Conservation (phyloP, 2,797 vertebrate genomes). For the Phalloptychus januarius region DNA sequence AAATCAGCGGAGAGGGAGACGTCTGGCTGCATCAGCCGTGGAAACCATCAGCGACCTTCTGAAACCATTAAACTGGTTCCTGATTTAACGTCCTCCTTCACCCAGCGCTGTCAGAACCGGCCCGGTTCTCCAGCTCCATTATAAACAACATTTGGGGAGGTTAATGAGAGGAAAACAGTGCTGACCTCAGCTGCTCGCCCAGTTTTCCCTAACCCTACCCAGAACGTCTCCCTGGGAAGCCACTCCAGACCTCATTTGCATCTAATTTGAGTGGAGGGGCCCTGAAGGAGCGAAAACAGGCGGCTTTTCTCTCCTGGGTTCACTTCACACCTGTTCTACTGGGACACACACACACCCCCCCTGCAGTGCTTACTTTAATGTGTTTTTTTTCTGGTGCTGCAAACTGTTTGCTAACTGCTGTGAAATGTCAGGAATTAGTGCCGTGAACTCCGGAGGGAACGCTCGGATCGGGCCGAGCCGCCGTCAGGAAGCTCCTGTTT, state of each 20-base stretch:
- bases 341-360: constrained; percentile 41
- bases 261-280: constrained; percentile 77
- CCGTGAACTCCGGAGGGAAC: constrained; percentile 29
- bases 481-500: constrained; percentile 23
- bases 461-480: constrained; percentile 22
- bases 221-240: constrained; percentile 74
- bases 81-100: constrained; percentile 14
- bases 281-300: constrained; percentile 60
- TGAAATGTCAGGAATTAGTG: constrained; percentile 42
- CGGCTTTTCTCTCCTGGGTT: constrained; percentile 64
- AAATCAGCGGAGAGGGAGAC: constrained; percentile 38
- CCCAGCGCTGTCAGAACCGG: constrained; percentile 43
- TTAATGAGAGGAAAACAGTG: constrained; percentile 68
- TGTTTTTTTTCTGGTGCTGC: constrained; percentile 25
- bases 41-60: constrained; percentile 22
- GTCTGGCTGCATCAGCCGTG: constrained; percentile 17
- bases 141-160: constrained; percentile 66
- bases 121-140: constrained; percentile 29
- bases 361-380: constrained; percentile 49
- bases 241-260: constrained; percentile 80
- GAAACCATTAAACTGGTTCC: constrained; percentile 16
- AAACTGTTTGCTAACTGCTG: constrained; percentile 52
- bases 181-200: constrained; percentile 54
- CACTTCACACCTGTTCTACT: constrained; percentile 70
- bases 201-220: constrained; percentile 70